Evolutionary conservation across 2,113 vertebrate genomes (phyloP).

Genomic region (Pyrgilauda ruficollis): DNA sequence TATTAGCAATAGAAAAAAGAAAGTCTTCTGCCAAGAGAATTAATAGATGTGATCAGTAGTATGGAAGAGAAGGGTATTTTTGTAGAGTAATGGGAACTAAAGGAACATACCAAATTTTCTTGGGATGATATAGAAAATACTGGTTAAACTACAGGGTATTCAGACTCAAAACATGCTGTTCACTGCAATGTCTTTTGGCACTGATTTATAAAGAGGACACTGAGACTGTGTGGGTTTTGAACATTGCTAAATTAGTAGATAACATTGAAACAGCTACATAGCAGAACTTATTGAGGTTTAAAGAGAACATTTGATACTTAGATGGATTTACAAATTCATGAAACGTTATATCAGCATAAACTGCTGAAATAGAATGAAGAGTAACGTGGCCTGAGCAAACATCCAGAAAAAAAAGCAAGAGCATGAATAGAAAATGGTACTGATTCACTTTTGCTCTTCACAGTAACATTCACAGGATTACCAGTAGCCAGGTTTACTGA

Average conservation of each 20-base stretch:
- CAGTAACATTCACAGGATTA: background rate
- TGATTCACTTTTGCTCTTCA: background rate
- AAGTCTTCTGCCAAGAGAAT: background rate
- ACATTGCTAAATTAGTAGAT: background rate
- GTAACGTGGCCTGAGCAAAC: background rate
- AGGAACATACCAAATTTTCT: background rate
- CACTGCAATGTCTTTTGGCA: background rate
- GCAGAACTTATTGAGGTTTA: background rate
- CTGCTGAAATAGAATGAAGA: background rate
- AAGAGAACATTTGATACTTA: background rate
- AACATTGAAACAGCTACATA: background rate
- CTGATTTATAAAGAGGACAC: background rate
- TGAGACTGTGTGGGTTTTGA: background rate
- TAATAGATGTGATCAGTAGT: background rate
- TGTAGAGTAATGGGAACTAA: background rate
- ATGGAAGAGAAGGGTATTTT: background rate
- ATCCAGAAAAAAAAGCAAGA: background rate
- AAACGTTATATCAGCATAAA: background rate
- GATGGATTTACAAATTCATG: background rate
- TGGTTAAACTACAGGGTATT: background rate
- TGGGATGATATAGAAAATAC: background rate
- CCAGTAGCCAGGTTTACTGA: background rate
- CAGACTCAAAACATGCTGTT: background rate
- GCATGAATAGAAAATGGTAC: background rate
- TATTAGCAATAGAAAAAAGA: background rate